Base-by-base conservation (phyloP, 2,888 invertebrate species). In the Ectemnius continuus region DNA sequence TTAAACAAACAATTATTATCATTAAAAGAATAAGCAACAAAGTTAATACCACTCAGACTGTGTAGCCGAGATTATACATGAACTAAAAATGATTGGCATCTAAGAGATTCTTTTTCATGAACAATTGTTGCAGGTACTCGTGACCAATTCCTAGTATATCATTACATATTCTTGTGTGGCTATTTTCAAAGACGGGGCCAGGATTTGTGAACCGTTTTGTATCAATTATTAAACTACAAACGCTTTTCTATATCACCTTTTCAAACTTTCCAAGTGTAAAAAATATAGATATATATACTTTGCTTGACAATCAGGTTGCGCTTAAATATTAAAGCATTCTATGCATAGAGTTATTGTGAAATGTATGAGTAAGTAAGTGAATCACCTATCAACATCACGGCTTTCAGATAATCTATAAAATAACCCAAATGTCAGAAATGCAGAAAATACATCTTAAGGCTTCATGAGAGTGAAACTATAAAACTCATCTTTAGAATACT, bases 121-220 rank as follows among this genome's bases (percentile, higher is more conserved):
- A 52, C 16, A 52, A 16, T 52, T 52, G 16, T 16, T 52, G 52
- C 52, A 52, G 52, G 52, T 52, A 52, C 52, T 52, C 16, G 52
- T 52, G 52, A 52, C 14, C 16, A 16, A 16, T 52, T 52, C 16
- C 52, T 52, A 52, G 16, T 16, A 52, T 52, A 14, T 52, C 16
- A 16, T 16, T 52, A 14, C 16, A 52, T 16, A 5, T 14, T 52
- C 52, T 52, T 52, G 52, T 52, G n/a, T 16, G 52, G n/a, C 52
- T 61, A 65, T 70, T 67, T 62, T 46, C 69, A 61, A 70, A 78
- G 61, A 72, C 65, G 70, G 71, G 75, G 72, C 67, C 72, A 78
- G 20, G 59, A 72, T 75, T 59, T 72, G 65, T 67, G 57, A 78
- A 79, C 72, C 65, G 70, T 62, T 72, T 78, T 72, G 67, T 75